Conservation (phyloP, 2,888 invertebrate genomes). For the Clivina fossor region DNA sequence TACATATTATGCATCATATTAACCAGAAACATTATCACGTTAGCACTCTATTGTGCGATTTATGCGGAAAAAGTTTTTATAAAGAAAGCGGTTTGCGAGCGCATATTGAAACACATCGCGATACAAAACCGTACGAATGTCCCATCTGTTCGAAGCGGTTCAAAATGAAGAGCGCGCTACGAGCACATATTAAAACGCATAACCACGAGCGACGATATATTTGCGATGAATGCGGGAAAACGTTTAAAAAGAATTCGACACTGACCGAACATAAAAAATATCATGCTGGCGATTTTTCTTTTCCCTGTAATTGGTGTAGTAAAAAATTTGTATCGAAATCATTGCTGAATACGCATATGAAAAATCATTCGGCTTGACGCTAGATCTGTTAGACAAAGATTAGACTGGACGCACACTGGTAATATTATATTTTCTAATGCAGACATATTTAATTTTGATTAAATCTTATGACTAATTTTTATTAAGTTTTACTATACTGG, state of each 20-base stretch:
- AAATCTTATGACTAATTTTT: no score
- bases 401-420: no score
- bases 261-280: conserved; percentile 60
- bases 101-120: conserved; percentile 50
- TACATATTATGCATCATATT: conserved; percentile 36
- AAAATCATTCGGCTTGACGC: conserved; percentile 29
- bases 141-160: conserved; percentile 54
- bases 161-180: conserved; percentile 52
- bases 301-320: conserved; percentile 35
- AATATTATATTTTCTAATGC: no score
- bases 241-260: conserved; percentile 59
- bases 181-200: conserved; percentile 54
- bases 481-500: no score
- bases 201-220: conserved; percentile 51
- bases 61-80: conserved; percentile 50
- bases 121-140: conserved; percentile 45
- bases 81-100: conserved; percentile 43
- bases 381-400: no score
- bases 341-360: conserved; percentile 29
- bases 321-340: conserved; percentile 29
- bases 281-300: conserved; percentile 55
- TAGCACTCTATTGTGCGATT: conserved; percentile 47
- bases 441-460: no score
- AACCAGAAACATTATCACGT: conserved; percentile 38
- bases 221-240: conserved; percentile 59